Evolutionary conservation across 2,888 invertebrate genomes (phyloP).

Genomic region (Thereva unica): DNA sequence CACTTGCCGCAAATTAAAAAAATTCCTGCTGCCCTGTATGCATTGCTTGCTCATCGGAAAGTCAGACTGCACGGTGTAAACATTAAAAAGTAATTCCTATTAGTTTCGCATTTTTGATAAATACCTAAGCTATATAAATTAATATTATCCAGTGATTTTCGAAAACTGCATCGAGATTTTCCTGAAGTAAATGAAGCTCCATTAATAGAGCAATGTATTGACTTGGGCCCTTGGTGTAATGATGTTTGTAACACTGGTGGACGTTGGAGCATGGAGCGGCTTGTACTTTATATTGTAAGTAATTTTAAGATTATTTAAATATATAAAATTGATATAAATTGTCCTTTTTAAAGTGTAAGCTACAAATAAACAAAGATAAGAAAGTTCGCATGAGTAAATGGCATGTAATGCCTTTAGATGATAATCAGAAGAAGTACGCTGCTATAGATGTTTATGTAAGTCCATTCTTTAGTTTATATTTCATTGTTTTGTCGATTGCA

Average conservation of each 20-base stretch:
- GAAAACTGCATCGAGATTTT: slow-evolving; percentile 67
- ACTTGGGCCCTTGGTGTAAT: slow-evolving; percentile 65
- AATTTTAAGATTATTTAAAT: slow-evolving; percentile 4
- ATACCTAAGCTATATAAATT: slow-evolving; percentile 14
- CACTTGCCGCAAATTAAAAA: slow-evolving; percentile 63
- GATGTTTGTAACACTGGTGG: slow-evolving; percentile 59
- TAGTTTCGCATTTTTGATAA: slow-evolving; percentile 1
- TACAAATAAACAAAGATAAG: slow-evolving; percentile 62
- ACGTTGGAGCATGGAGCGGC: slow-evolving; percentile 66
- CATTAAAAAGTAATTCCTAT: slow-evolving; percentile 63
- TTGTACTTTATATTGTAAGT: slow-evolving; percentile 62
- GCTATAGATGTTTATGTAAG: slow-evolving; percentile 70
- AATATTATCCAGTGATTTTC: slow-evolving; percentile 62
- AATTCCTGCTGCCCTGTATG: slow-evolving; percentile 62
- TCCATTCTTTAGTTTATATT: slow-evolving; percentile 31
- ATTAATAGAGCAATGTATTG: slow-evolving; percentile 64
- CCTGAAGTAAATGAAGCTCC: slow-evolving; percentile 59
- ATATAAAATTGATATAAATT: slow-evolving; percentile 20
- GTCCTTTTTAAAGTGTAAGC: slow-evolving; percentile 57
- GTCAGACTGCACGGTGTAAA: slow-evolving; percentile 66
- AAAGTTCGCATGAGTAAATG: slow-evolving; percentile 65
- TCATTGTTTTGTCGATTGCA: neutral
- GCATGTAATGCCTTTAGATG: slow-evolving; percentile 62
- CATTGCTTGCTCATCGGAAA: slow-evolving; percentile 63
- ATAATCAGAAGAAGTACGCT: slow-evolving; percentile 64